Base-by-base conservation (phyloP, 2,888 invertebrate species). In the Trissolcus brochymenae region DNA sequence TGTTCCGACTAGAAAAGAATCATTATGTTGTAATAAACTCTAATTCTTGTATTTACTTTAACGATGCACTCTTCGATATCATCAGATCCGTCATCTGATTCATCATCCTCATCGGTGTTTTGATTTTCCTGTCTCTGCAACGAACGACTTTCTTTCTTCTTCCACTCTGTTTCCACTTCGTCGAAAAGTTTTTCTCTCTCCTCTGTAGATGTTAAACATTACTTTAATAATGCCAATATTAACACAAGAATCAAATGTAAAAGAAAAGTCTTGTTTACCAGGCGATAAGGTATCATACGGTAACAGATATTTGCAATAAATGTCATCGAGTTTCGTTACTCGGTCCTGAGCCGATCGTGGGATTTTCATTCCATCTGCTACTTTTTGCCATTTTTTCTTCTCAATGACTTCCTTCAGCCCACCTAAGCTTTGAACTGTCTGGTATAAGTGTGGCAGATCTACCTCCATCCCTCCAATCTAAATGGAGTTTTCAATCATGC, bases 391-490 rank as follows among this genome's bases (percentile, higher is more conserved):
- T 80, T 94, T 94, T 84, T 96, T 95, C 86, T 95, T 95, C 83
- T 96, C 95, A 7, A 96, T 94, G 0, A 97, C 95, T 83, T 94
- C 94, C 84, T 95, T 95, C 13, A 97, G 90, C 0, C 98, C 98
- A 0, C 98, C 98, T 75, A 94, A 91, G 43, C 93, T 92, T 86
- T 96, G 95, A 0, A 98, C 96, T 0, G 94, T 93, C 83, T 95
- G 94, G 87, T 96, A 96, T 6, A 98, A 90, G 57, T 95, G 93
- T 0, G 96, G 95, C 2, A 98, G 90, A 87, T 98, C 96, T 0
- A 98, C 92, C 90, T 98, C 98, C 90, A 97, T 93, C 4, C 97
- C 96, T 29, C 97, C 96, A 81, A 97, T 93, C 94, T 94, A 82
- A 79, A 70, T 79, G 19, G 2, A 11, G 29, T 29, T 29, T 35